Evolutionary conservation across 2,888 invertebrate species (phyloP), one percentile per base, ranked within the genome.

Genomic region (Perithous albicinctus): DNA sequence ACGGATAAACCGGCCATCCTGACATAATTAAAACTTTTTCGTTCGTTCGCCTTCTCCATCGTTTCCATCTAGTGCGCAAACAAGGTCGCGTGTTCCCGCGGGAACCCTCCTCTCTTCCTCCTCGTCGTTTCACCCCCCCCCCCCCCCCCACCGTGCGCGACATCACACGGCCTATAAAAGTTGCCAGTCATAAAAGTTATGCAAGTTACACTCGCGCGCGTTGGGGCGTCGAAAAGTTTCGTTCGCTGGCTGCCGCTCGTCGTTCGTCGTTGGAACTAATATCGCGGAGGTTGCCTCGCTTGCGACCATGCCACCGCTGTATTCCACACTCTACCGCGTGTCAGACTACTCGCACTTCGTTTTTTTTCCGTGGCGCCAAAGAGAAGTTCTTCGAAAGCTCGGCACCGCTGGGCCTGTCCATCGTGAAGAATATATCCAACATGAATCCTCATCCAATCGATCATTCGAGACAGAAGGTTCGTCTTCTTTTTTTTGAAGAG

Each of bases 181-280:
- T 87, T 86, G 82, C 87, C 82, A 87, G 87, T 83, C 86, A 87
- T 89, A 87, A 89, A 88, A 88, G 87, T 88, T 88, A 85, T 80
- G 84, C 78, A 76, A 86, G 83, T 85, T 86, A 86, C 81, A 85
- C 80, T 84, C 85, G 59, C 78, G 85, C 64, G 59, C 23, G n/a
- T n/a, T 69, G 74, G 61, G 59, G 74, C 79, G 72, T 72, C 70
- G 75, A 70, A 82, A 82, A 82, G 43, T 82, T 82, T 72, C 74
- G 18, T 48, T 74, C 70, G n/a, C 78, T 78, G 32, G 61, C 72
- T 70, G 64, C 63, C 29, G 75, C 70, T 75, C 78, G 78, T 74
- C 74, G 78, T 81, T 69, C 74, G 78, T 82, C 78, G 82, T 83
- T 54, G 82, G 85, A 89, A 88, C 87, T 88, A 89, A 88, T 89